phyloP scores from a whole-genome alignment of 23 tunicate species.

The Styela clava region DNA sequence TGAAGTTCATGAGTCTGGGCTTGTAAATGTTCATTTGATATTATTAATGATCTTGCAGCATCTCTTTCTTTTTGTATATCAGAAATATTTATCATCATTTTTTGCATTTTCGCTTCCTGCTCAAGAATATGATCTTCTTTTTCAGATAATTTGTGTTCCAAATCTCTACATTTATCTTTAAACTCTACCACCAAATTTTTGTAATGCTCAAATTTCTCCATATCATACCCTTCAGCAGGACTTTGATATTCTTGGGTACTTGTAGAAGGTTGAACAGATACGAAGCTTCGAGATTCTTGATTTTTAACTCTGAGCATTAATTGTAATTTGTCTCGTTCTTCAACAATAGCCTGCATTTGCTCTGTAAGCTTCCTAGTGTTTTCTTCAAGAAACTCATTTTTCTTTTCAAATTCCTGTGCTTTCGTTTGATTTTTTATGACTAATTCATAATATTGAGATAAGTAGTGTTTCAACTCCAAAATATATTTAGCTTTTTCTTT shows the following conservation, averaged over 20 bases:
- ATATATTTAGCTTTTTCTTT: neutral
- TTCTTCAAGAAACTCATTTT: neutral
- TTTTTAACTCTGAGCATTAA: neutral
- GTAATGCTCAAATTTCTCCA: neutral
- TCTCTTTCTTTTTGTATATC: neutral
- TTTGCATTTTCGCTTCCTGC: neutral
- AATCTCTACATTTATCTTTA: neutral
- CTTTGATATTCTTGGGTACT: neutral
- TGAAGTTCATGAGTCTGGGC: neutral
- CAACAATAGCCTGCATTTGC: neutral
- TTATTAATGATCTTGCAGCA: neutral
- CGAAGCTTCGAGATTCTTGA: neutral
- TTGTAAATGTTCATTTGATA: neutral
- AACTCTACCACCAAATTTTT: neutral
- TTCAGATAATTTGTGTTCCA: neutral
- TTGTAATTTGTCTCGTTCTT: neutral
- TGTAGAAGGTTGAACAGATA: neutral
- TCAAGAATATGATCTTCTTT: neutral
- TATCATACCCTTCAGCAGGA: neutral
- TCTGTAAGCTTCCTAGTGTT: neutral
- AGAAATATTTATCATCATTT: neutral
- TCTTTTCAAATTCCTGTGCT: neutral
- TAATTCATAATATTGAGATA: too few species aligned
- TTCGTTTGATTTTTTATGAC: neutral
- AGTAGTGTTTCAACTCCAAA: too few species aligned